phyloP scores from a whole-genome alignment of 2,113 vertebrate genomes.

The Pavo muticus region DNA sequence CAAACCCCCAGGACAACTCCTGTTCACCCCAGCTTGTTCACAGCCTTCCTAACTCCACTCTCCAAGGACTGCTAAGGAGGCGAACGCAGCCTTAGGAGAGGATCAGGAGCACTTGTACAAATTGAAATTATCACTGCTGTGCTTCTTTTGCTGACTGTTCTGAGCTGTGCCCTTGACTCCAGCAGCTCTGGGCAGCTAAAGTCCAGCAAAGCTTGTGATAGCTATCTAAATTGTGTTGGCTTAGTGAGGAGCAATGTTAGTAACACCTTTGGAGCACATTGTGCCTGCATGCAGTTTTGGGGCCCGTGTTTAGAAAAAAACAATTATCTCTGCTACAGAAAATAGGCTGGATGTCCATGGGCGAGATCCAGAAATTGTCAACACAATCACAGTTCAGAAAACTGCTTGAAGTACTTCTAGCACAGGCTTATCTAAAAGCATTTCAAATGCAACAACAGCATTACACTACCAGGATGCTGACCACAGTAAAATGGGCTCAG shows the following conservation, averaged over 20 bases:
- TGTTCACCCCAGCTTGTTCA: not conserved
- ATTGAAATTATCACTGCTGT: not conserved
- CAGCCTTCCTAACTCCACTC: not conserved
- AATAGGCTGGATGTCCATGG: not conserved
- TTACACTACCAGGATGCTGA: not conserved
- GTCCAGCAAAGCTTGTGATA: not conserved
- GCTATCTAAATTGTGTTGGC: not conserved
- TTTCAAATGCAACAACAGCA: not conserved
- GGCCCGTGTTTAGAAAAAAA: not conserved
- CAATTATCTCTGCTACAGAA: not conserved
- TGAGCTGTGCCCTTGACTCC: not conserved
- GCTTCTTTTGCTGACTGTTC: not conserved
- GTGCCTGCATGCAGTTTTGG: not conserved
- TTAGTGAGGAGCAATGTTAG: not conserved
- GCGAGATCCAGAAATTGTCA: not conserved
- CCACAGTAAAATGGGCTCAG: not conserved
- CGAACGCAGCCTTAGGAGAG: not conserved
- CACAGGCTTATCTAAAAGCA: not conserved
- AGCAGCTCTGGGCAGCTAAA: rapidly evolving
- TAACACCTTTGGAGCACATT: not conserved
- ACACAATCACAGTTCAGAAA: not conserved
- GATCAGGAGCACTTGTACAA: not conserved
- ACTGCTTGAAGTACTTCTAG: not conserved
- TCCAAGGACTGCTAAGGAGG: not conserved
- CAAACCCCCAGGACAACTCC: not conserved